These are phyloP conservation scores for Manis javanica DNA, from an alignment of 2,797 vertebrate species.

Conservation along the genomic window DNA sequence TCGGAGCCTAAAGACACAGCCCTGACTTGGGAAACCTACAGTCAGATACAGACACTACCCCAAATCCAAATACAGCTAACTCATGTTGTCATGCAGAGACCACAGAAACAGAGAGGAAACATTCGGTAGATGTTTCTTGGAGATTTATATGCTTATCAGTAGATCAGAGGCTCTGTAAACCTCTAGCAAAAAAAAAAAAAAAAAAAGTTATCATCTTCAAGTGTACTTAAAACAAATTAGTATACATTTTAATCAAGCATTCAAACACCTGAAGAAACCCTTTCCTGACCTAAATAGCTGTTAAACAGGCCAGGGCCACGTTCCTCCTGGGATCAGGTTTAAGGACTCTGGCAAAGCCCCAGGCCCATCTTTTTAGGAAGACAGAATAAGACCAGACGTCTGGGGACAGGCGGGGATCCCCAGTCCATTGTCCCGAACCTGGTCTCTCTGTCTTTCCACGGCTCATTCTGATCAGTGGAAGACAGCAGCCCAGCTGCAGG, in stretches of 20 bases:
- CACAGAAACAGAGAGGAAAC: neutral
- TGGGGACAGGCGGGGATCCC: neutral
- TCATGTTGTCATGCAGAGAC: rapidly evolving
- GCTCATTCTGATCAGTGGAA: neutral
- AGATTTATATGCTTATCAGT: neutral
- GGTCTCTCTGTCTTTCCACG: neutral
- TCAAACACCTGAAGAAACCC: neutral
- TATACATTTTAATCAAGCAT: neutral
- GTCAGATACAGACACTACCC: neutral
- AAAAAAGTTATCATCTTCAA: neutral
- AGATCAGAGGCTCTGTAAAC: neutral
- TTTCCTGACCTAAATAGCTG: neutral
- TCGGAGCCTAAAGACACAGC: neutral
- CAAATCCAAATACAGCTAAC: rapidly evolving
- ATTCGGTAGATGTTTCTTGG: neutral
- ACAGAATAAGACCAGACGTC: neutral
- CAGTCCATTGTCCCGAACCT: neutral
- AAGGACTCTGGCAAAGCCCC: rapidly evolving
- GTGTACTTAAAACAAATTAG: neutral
- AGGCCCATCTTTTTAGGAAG: neutral
- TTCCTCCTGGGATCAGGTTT: neutral
- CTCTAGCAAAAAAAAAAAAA: neutral
- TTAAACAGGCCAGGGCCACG: neutral
- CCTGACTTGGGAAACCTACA: neutral
- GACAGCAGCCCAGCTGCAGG: neutral